Evolutionary conservation across 2,113 vertebrate species (phyloP).

Genomic region (Phylloscopus trochilus): DNA sequence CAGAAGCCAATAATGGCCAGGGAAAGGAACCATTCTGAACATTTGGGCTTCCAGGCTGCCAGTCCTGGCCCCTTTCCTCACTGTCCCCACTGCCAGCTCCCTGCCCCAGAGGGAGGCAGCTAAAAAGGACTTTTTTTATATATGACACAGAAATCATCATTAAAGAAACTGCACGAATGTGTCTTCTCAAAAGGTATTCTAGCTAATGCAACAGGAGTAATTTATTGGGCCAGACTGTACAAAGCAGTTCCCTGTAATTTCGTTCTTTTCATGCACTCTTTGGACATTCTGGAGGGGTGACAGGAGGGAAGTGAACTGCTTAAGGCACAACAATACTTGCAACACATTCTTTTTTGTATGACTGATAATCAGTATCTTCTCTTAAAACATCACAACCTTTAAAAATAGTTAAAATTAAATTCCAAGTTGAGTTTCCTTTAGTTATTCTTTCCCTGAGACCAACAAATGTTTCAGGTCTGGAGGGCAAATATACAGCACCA

Average conservation of each 20-base stretch:
- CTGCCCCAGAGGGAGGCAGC: neutral
- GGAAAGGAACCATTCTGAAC: neutral
- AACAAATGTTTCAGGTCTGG: conserved; percentile 16
- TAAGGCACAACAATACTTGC: neutral
- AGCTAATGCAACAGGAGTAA: neutral
- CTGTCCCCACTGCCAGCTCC: neutral
- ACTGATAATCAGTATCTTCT: neutral
- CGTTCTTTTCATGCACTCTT: neutral
- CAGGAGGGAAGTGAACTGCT: neutral
- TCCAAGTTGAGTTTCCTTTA: neutral
- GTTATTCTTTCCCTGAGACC: conserved; percentile 6
- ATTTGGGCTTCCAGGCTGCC: neutral
- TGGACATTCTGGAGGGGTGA: neutral
- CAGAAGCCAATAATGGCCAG: neutral
- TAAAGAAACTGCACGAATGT: neutral
- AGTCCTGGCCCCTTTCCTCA: neutral
- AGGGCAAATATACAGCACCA: conserved; percentile 24
- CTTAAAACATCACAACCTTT: neutral
- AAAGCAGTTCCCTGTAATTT: neutral
- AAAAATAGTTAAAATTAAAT: conserved; percentile 9
- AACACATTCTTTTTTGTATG: neutral
- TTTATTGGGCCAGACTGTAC: neutral
- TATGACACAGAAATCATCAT: neutral
- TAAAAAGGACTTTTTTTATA: neutral
- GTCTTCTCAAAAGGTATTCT: neutral